phyloP scores from a whole-genome alignment of 2,797 vertebrate species.

The Loris lydekkerianus region DNA sequence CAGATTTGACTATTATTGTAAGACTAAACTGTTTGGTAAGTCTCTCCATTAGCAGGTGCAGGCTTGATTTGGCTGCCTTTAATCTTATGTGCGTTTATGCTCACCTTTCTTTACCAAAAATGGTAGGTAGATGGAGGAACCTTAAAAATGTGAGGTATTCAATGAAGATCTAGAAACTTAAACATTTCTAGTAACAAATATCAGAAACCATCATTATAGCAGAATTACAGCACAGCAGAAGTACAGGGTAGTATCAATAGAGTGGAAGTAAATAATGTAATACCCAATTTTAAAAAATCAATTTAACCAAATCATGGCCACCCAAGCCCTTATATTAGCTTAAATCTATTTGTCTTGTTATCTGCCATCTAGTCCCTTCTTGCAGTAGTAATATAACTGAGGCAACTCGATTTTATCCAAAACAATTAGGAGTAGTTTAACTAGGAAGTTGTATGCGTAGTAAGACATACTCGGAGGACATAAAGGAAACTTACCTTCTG shows the following conservation, averaged over 20 bases:
- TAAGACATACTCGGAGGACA: accelerated
- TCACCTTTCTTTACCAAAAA: not conserved
- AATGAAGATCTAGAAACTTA: not conserved
- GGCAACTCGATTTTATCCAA: not conserved
- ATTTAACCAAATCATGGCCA: not conserved
- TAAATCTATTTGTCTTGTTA: not conserved
- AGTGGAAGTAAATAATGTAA: not conserved
- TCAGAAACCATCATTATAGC: not conserved
- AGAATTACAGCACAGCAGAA: not conserved
- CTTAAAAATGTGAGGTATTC: not conserved
- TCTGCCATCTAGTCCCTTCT: not conserved
- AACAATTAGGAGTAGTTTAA: not conserved
- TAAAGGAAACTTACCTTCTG: slow-evolving; percentile 93
- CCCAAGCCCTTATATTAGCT: not conserved
- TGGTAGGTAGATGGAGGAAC: not conserved
- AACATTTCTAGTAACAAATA: not conserved
- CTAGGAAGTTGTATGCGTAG: not conserved
- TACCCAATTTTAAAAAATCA: not conserved
- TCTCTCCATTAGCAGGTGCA: not conserved
- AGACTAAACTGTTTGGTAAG: not conserved
- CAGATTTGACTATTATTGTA: not conserved
- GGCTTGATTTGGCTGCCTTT: not conserved
- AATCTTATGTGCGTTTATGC: not conserved
- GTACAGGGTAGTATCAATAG: not conserved
- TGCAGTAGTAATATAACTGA: not conserved